phyloP scores from a whole-genome alignment of 2,113 vertebrate species.

The Odontesthes bonariensis region DNA sequence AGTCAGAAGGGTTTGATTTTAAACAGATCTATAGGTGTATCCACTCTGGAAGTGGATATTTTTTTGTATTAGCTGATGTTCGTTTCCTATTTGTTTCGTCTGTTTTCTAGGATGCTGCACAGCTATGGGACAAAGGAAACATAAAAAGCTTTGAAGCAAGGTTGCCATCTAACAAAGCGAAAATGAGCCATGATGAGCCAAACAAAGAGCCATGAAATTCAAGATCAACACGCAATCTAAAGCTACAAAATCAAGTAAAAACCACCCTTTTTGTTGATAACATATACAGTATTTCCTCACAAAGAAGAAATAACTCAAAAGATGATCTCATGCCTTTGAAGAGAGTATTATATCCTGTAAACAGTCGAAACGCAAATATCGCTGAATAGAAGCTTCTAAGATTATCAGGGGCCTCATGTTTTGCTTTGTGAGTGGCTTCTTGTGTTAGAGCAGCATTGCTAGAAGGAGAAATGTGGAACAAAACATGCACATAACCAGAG shows the following conservation, averaged over 20 bases:
- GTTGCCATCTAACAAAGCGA: constrained; percentile 74
- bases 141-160: constrained; percentile 50
- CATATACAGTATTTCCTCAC: background rate
- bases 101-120: constrained; percentile 72
- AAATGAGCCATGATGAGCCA: no score
- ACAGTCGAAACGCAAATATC: constrained; percentile 5
- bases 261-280: background rate
- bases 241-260: background rate
- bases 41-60: background rate
- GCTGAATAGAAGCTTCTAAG: constrained; percentile 1
- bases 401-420: constrained; percentile 22
- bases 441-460: constrained; percentile 29
- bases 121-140: constrained; percentile 70
- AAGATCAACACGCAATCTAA: constrained; percentile 31
- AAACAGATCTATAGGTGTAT: background rate
- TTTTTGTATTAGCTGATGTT: background rate
- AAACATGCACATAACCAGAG: constrained; percentile 67
- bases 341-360: constrained; percentile 29
- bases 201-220: constrained; percentile 76
- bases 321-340: constrained; percentile 5
- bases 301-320: background rate
- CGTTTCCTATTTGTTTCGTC: constrained; percentile 14
- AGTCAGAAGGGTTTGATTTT: background rate
- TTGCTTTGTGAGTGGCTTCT: constrained; percentile 17
- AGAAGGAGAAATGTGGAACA: constrained; percentile 55